Percentiles rank a stretch among this genome's conserved stretches.
phyloP scores from a whole-genome alignment of 2,113 vertebrate species.

The Plotosus lineatus region DNA sequence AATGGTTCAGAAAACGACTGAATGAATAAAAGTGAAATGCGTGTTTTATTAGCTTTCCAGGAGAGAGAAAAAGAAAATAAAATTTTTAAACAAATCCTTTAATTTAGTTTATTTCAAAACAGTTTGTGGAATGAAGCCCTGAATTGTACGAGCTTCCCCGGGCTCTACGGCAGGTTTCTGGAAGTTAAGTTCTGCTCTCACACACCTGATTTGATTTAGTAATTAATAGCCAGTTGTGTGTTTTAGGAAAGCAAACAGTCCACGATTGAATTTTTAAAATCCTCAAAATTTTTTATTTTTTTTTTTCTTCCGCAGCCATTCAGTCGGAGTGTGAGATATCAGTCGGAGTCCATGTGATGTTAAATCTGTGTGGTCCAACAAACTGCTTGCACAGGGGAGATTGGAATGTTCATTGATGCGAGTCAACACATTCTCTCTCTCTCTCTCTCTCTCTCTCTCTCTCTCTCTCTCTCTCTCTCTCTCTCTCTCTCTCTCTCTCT shows the following conservation, averaged over 20 bases:
- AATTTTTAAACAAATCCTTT: no score
- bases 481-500: conserved; percentile 6
- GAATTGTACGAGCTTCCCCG: background rate
- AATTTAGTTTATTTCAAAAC: background rate
- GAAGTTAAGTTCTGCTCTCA: background rate
- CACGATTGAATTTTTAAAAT: background rate
- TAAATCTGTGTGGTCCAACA: conserved; percentile 12
- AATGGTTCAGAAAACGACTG: no score
- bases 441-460: background rate
- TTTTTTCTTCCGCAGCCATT: background rate
- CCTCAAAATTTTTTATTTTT: background rate
- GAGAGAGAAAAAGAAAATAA: no score
- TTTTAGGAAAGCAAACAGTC: background rate
- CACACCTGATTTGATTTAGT: conserved; percentile 1
- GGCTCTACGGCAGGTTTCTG: background rate
- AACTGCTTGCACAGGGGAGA: conserved; percentile 29
- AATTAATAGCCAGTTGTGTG: conserved; percentile 18
- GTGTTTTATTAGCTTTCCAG: background rate
- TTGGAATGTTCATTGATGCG: conserved; percentile 14
- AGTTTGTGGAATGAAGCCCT: background rate
- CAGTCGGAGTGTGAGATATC: conserved; percentile 14
- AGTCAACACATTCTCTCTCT: background rate
- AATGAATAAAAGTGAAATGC: no score
- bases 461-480: background rate
- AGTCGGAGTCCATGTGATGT: conserved; percentile 9